Conservation (phyloP, 2,888 invertebrate genomes). For the Ptychoptera contaminata region DNA sequence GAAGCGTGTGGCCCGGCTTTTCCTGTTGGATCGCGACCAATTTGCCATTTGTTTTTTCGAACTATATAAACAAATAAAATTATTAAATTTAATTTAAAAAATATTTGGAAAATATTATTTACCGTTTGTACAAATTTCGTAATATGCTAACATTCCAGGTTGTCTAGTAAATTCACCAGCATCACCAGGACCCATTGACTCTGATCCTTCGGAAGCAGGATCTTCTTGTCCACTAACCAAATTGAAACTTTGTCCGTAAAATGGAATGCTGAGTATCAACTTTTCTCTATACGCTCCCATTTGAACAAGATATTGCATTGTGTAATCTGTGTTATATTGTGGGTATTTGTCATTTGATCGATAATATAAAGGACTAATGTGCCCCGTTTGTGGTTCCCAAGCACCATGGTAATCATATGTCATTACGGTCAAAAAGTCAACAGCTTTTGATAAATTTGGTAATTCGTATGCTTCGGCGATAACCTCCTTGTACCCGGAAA, state of each 20-base stretch:
- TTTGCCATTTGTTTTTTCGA: conserved; percentile 50
- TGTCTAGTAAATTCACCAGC: conserved; percentile 70
- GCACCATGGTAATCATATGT: conserved; percentile 79
- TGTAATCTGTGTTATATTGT: conserved; percentile 67
- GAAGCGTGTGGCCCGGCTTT: conserved; percentile 53
- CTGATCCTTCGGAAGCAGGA: conserved; percentile 39
- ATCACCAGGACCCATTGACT: conserved; percentile 57
- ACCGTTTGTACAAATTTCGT: conserved; percentile 59
- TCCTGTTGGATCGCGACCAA: conserved; percentile 44
- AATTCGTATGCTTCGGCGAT: conserved; percentile 77
- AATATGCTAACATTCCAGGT: conserved; percentile 76
- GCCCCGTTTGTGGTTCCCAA: conserved; percentile 70
- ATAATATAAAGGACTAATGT: conserved; percentile 62
- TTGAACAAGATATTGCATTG: conserved; percentile 56
- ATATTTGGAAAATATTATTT: background rate
- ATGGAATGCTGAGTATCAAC: conserved; percentile 63
- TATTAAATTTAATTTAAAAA: conserved; percentile 5
- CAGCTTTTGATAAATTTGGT: conserved; percentile 45
- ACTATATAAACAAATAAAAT: conserved; percentile 27
- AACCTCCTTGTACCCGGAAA: conserved; percentile 83
- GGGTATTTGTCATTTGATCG: conserved; percentile 48
- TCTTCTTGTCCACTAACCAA: conserved; percentile 31
- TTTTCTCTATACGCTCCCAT: conserved; percentile 66
- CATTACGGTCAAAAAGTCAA: conserved; percentile 74
- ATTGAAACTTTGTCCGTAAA: conserved; percentile 77